Base-by-base conservation (phyloP, 1,140 invertebrate genomes). In the Aphaenogaster floridana region DNA sequence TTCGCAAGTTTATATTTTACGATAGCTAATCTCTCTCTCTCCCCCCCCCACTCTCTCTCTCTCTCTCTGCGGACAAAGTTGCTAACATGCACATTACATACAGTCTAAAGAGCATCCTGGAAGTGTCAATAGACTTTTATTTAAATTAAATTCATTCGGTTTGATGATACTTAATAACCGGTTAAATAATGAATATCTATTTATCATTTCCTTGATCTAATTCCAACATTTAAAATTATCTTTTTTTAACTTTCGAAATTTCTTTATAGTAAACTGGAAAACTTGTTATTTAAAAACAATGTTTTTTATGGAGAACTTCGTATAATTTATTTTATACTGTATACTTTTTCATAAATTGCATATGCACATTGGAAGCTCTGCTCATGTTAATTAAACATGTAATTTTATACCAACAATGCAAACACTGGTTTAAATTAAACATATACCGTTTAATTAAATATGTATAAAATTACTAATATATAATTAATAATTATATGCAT, bases 401-500 rank as follows among this genome's bases (percentile, higher is more conserved):
- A 84, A 84, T 84, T 76, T 84, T 84, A 84, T 61, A 63, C 8
- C 42, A 63, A 84, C 69, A 61, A 76, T 76, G 54, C 69, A 61
- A 83, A 84, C 69, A 48, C 42, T 48, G 52, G 42, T 34, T 61
- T 61, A 72, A 84, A 76, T 84, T 76, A 74, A 84, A 84, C 52
- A 83, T 74, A 74, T 34, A 84, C 28, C 28, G n/a, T 84, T 71
- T 84, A 84, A 84, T 84, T 34, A 83, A 83, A 83, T 61, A 83
- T 83, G 68, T 74, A 83, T 74, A 42, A 71, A 84, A 42, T 50
- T 76, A 84, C 28, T 84, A 74, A 84, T 74, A 74, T 36, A 48
- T 59, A 57, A 83, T 83, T 81, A 71, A 68, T 52, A 69, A 81
- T 54, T 45, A 45, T 21, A n/a, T 69, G 36, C 66, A 74, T 61